Percentiles rank a stretch among this genome's conserved stretches.
These are phyloP conservation scores for Tauraco hartlaubi DNA, from an alignment of 2,797 vertebrate species.

Conservation along the genomic window DNA sequence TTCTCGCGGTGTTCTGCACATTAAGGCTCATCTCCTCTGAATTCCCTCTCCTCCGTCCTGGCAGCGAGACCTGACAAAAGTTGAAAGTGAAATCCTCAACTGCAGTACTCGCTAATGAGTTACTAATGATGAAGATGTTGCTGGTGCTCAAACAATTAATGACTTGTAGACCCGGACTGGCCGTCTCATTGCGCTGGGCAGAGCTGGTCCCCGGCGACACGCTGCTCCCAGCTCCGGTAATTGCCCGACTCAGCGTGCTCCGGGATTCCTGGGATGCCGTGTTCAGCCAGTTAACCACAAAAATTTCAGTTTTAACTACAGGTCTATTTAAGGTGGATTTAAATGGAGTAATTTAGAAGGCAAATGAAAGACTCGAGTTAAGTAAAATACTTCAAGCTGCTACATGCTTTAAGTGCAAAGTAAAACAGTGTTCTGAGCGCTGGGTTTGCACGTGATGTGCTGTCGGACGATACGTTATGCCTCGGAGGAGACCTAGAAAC, in stretches of 20 bases:
- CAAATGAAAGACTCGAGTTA: neutral
- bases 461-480: accelerated
- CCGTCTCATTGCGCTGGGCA: neutral
- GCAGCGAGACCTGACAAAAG: neutral
- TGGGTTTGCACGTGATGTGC: neutral
- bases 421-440: neutral
- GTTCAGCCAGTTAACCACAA: neutral
- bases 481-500: neutral
- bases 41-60: neutral
- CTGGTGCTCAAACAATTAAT: neutral
- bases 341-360: constrained; percentile 22
- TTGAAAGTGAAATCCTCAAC: constrained; percentile 32
- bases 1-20: neutral
- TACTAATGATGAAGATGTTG: constrained; percentile 8
- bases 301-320: neutral
- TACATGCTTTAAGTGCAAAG: neutral
- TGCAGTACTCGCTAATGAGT: constrained; percentile 2
- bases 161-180: neutral
- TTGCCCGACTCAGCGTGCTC: neutral
- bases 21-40: neutral
- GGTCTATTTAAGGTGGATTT: constrained; percentile 2
- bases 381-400: neutral
- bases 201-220: accelerated
- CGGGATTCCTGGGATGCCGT: neutral
- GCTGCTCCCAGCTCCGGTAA: neutral